phyloP scores from a whole-genome alignment of 2,113 vertebrate genomes.

The Myotis davidii region DNA sequence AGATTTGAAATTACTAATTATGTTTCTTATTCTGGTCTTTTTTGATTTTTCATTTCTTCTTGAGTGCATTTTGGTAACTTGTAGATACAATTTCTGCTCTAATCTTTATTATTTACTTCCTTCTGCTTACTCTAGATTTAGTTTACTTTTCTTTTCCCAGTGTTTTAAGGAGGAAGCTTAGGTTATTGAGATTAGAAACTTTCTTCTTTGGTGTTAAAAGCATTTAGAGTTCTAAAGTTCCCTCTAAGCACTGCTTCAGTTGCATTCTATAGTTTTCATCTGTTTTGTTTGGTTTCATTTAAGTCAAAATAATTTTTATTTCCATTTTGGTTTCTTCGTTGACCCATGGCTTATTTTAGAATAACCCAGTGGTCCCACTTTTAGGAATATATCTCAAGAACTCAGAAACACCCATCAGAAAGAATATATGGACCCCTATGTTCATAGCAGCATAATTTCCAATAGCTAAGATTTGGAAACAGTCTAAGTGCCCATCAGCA shows the following conservation, averaged over 20 bases:
- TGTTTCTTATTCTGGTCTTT: not conserved
- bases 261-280: not conserved
- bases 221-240: not conserved
- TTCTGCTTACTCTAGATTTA: not conserved
- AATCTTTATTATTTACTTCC: not conserved
- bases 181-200: not conserved
- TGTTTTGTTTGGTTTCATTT: not conserved
- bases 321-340: not conserved
- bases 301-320: not conserved
- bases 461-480: too few relatives aligned
- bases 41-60: constrained; percentile 2
- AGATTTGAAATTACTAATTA: not conserved
- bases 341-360: not conserved
- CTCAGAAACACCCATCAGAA: too few relatives aligned
- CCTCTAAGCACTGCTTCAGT: not conserved
- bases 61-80: not conserved
- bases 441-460: too few relatives aligned
- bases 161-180: not conserved
- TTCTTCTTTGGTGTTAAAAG: not conserved
- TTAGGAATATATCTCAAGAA: too few relatives aligned
- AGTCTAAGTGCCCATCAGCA: too few relatives aligned
- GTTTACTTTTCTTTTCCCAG: not conserved
- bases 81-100: not conserved
- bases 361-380: not conserved
- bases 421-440: too few relatives aligned